These are phyloP conservation scores for Mastomys natalensis DNA, from an alignment of 2,113 vertebrate genomes.

Conservation along the genomic window DNA sequence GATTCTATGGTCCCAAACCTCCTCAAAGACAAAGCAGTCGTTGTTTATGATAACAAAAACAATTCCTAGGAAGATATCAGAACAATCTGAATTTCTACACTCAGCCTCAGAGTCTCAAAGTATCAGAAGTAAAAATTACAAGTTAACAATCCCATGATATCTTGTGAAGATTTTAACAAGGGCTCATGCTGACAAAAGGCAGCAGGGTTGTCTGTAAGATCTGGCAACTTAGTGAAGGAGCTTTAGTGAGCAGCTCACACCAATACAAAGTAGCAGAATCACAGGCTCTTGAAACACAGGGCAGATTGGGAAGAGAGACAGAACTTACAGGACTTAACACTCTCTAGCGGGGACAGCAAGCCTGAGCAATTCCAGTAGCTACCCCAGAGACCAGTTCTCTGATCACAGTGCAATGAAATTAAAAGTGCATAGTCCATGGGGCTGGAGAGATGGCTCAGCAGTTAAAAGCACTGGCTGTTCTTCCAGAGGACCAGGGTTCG, in stretches of 20 bases:
- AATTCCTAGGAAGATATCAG: not conserved
- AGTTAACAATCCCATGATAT: not conserved
- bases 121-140: constrained; percentile 19
- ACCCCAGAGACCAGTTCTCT: not conserved
- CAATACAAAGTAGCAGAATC: not conserved
- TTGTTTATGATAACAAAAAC: not conserved
- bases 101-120: not conserved
- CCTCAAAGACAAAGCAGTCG: not conserved
- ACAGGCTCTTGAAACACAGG: not conserved
- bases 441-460: not conserved
- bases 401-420: not conserved
- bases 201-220: not conserved
- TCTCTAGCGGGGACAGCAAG: not conserved
- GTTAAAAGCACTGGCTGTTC: not conserved
- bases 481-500: not conserved
- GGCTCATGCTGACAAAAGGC: constrained; percentile 4
- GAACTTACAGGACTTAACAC: not conserved
- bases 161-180: not conserved
- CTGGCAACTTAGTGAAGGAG: not conserved
- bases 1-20: not conserved
- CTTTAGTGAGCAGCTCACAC: not conserved
- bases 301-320: not conserved
- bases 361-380: not conserved
- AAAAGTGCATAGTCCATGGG: not conserved
- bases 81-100: not conserved